phyloP scores from a whole-genome alignment of 2,113 vertebrate genomes.

The Pao palembangensis region DNA sequence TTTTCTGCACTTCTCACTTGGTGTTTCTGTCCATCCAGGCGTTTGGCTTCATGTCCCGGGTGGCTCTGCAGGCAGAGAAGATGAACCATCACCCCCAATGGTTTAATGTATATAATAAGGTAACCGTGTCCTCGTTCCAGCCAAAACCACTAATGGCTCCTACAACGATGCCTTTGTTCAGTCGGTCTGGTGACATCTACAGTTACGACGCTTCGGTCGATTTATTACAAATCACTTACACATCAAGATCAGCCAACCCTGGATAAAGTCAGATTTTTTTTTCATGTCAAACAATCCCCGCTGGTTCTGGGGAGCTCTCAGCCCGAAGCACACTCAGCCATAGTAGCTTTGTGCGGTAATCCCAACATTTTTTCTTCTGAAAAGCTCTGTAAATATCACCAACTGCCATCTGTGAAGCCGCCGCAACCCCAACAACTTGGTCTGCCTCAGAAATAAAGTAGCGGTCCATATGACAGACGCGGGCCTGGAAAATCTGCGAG shows the following conservation, averaged over 20 bases:
- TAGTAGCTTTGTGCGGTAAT: constrained; percentile 42
- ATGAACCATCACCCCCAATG: constrained; percentile 99
- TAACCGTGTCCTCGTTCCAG: constrained; percentile 59
- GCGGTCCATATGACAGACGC: constrained; percentile 58
- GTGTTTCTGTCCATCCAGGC: constrained; percentile 74
- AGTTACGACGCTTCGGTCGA: constrained; percentile 15
- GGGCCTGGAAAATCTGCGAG: constrained; percentile 62
- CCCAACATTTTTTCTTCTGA: constrained; percentile 40
- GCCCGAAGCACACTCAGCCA: constrained; percentile 16
- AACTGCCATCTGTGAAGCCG: constrained; percentile 8
- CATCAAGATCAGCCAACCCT: constrained; percentile 11
- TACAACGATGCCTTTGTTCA: constrained; percentile 7
- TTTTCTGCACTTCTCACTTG: constrained; percentile 8
- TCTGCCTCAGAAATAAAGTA: constrained; percentile 48
- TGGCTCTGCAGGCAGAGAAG: constrained; percentile 96
- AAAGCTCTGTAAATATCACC: constrained; percentile 46
- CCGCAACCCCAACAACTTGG: constrained; percentile 8
- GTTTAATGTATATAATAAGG: constrained; percentile 98
- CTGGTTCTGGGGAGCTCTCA: constrained; percentile 18
- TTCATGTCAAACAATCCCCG: constrained; percentile 31
- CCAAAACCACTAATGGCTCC: constrained; percentile 7
- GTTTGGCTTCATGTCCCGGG: constrained; percentile 96
- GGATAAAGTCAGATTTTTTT: constrained; percentile 29
- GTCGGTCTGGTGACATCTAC: constrained; percentile 11
- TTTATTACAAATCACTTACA: constrained; percentile 30